These are phyloP conservation scores for Cariama cristata DNA, from an alignment of 2,113 vertebrate genomes.

Conservation along the genomic window DNA sequence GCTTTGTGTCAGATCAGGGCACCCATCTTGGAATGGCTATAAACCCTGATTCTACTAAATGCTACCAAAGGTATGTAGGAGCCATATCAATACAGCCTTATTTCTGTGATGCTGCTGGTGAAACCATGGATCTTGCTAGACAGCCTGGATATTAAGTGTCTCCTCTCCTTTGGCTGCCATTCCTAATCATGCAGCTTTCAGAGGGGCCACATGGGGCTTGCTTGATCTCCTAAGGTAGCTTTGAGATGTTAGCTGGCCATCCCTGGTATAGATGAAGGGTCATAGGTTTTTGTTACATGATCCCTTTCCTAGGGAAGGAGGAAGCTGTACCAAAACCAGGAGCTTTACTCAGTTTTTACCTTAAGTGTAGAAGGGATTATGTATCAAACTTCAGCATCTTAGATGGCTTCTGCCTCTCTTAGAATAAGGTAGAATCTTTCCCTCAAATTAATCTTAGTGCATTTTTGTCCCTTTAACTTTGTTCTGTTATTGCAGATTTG, in stretches of 20 bases:
- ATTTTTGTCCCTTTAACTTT: not conserved
- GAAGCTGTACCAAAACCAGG: not conserved
- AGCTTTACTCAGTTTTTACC: not conserved
- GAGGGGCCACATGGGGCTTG: fast-evolving
- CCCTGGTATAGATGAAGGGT: not conserved
- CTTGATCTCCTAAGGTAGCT: not conserved
- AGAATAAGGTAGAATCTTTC: not conserved
- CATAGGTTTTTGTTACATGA: not conserved
- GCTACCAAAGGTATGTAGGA: not conserved
- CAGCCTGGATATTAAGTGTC: not conserved
- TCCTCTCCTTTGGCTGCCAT: not conserved
- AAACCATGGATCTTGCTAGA: not conserved
- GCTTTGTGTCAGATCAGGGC: not conserved
- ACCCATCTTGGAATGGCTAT: not conserved
- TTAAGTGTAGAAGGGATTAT: not conserved
- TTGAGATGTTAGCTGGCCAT: not conserved
- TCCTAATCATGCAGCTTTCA: not conserved
- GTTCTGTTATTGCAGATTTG: not conserved
- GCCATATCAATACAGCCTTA: fast-evolving
- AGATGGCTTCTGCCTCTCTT: not conserved
- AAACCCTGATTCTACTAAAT: not conserved
- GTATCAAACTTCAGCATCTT: not conserved
- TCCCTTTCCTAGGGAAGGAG: not conserved
- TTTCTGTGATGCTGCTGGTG: not conserved
- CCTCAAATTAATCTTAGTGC: not conserved